These are phyloP conservation scores for Coccyzus lansbergi DNA, from an alignment of 2,797 vertebrate genomes.

Conservation along the genomic window DNA sequence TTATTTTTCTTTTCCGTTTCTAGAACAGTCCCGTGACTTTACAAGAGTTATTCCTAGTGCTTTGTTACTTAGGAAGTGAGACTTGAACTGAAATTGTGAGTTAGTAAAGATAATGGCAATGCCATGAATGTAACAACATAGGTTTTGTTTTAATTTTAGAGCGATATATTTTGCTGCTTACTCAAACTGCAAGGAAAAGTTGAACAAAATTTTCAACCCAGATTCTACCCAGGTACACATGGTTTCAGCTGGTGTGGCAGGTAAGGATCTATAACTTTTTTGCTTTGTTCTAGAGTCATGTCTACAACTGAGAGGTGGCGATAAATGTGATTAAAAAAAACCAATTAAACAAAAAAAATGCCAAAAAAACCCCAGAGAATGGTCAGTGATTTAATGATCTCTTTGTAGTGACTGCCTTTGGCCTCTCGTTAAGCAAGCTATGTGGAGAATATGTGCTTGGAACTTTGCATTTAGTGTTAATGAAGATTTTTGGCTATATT, in stretches of 20 bases:
- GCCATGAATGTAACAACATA: background rate
- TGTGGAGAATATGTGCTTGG: background rate
- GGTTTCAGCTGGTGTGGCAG: slow-evolving; percentile 97
- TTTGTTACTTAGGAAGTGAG: background rate
- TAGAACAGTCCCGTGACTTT: background rate
- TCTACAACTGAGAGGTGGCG: background rate
- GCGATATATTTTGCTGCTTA: slow-evolving; percentile 99
- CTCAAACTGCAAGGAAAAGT: slow-evolving; percentile 94
- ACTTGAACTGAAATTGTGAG: background rate
- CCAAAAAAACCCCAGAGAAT: background rate
- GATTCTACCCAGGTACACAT: slow-evolving; percentile 98
- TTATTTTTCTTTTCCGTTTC: background rate
- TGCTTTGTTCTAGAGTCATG: background rate
- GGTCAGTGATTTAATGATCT: background rate
- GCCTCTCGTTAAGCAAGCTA: background rate
- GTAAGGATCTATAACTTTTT: slow-evolving; percentile 82
- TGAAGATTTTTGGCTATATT: background rate
- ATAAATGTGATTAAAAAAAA: background rate
- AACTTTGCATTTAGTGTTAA: background rate
- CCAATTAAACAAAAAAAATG: too few species aligned
- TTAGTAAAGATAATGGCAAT: background rate
- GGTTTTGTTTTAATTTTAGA: slow-evolving; percentile 76
- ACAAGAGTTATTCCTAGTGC: background rate
- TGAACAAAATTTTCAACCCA: slow-evolving; percentile 90
- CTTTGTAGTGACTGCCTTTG: background rate